phyloP scores from a whole-genome alignment of 2,113 vertebrate species.

The Macquaria ambigua region DNA sequence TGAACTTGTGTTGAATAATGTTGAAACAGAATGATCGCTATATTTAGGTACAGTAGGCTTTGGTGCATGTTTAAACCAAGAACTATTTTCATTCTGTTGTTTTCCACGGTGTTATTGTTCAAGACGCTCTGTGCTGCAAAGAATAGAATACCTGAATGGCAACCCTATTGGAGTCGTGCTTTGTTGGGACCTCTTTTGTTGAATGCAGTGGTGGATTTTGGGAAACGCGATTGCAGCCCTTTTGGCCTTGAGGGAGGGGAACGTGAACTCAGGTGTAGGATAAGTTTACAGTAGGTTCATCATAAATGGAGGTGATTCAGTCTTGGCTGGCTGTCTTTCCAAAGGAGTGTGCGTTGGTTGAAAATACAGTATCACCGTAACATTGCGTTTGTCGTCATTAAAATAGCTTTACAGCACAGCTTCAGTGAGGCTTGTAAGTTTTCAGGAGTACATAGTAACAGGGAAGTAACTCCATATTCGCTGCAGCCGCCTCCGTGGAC shows the following conservation, averaged over 20 bases:
- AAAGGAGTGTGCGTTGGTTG: not conserved
- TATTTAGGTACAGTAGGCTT: not conserved
- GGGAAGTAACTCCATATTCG: constrained; percentile 2
- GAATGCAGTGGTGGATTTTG: constrained; percentile 63
- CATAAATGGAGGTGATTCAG: not conserved
- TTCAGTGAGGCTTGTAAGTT: not conserved
- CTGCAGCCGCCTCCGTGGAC: constrained; percentile 39
- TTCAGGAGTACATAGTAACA: not conserved
- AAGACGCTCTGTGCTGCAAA: constrained; percentile 20
- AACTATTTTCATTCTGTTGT: constrained; percentile 21
- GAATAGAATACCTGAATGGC: constrained; percentile 66
- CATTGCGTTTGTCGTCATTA: not conserved
- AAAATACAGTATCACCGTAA: not conserved
- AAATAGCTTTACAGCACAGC: not conserved
- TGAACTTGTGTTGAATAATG: not conserved
- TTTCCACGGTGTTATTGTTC: constrained; percentile 39
- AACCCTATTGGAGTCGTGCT: constrained; percentile 47
- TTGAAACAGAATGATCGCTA: not conserved
- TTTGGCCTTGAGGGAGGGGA: constrained; percentile 46
- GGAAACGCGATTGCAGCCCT: constrained; percentile 45
- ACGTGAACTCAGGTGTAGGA: constrained; percentile 33
- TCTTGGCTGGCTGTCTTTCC: not conserved
- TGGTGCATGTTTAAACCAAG: not conserved
- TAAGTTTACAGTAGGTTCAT: constrained; percentile 45
- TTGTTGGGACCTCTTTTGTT: constrained; percentile 75